Base-by-base conservation (phyloP, 2,113 vertebrate genomes). In the Paralichthys olivaceus region DNA sequence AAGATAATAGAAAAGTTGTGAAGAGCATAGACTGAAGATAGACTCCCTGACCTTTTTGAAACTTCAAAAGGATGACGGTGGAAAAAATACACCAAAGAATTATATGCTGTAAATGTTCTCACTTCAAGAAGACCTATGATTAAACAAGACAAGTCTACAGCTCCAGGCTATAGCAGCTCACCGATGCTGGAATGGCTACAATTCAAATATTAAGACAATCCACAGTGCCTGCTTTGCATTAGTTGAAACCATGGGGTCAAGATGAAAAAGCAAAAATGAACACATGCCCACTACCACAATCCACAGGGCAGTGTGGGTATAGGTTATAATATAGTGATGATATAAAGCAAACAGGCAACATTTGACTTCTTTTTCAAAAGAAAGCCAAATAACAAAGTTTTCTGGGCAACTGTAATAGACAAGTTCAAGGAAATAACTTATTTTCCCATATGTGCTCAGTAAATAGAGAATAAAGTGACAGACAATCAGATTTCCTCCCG, bases 401-500 rank as follows among this genome's bases (percentile, higher is more conserved):
- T 74, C 32, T 53, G 53, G 57, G 62, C 66, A 78, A 53, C 19
- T 62, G 69, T 76, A 83, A 77, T 83, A 81, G 83, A 84, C 74
- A 88, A 75, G 75, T 86, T 81, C 25, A 79, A 82, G 61, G 66
- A 72, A 83, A 89, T 79, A 80, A 76, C 77, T 83, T 75, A 20
- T 66, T 82, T 37, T 63, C 68, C 75, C 79, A 14, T 22, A 26
- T 17, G 37, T 28, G 61, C 62, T 72, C 67, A 23, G 37, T 64
- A 64, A 37, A 75, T 34, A 60, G 23, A 71, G 63, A 83, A 81
- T 45, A 75, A 62, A 45, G 57, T 79, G 81, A 85, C 72, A 86
- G 71, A 82, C 74, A 89, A 91, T 89, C 70, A 72, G 54, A 84
- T 86, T 82, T 80, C 72, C 72, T 63, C 79, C 61, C 58, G 43